A percentile compares a stretch with the other conserved stretches of the same genome.
Evolutionary conservation across 2,113 vertebrate species (phyloP).

Genomic region (Psophia crepitans): DNA sequence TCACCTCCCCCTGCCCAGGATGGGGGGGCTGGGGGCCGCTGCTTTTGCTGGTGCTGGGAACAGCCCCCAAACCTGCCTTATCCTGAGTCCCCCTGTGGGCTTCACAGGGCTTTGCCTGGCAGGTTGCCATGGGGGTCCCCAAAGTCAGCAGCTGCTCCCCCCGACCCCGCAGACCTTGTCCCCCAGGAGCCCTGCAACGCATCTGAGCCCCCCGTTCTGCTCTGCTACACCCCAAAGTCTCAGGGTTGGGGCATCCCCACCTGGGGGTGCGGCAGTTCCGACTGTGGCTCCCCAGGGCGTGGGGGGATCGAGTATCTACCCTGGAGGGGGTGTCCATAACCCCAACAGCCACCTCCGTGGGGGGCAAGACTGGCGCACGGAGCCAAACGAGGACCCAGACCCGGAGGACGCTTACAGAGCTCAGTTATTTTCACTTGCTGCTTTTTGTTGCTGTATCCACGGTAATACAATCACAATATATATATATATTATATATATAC

Average conservation of each 20-base stretch:
- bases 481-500: conserved; percentile 76
- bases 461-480: conserved; percentile 90
- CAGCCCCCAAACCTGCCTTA: background rate
- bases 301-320: rapidly evolving
- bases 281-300: rapidly evolving
- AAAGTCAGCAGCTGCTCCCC: background rate
- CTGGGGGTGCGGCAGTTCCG: rapidly evolving
- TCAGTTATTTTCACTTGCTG: conserved; percentile 68
- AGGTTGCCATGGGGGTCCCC: background rate
- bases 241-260: background rate
- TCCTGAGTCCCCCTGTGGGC: rapidly evolving
- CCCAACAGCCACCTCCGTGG: background rate
- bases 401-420: conserved; percentile 67
- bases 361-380: background rate
- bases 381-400: conserved; percentile 17
- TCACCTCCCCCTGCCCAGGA: background rate
- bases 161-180: background rate
- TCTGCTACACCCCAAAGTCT: background rate
- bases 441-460: conserved; percentile 79
- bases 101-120: background rate
- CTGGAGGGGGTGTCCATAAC: rapidly evolving
- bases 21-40: rapidly evolving
- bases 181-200: background rate
- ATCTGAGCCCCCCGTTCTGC: rapidly evolving
- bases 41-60: background rate